Base-by-base conservation (phyloP, 2,888 invertebrate genomes). In the Odontomyia ornata region DNA sequence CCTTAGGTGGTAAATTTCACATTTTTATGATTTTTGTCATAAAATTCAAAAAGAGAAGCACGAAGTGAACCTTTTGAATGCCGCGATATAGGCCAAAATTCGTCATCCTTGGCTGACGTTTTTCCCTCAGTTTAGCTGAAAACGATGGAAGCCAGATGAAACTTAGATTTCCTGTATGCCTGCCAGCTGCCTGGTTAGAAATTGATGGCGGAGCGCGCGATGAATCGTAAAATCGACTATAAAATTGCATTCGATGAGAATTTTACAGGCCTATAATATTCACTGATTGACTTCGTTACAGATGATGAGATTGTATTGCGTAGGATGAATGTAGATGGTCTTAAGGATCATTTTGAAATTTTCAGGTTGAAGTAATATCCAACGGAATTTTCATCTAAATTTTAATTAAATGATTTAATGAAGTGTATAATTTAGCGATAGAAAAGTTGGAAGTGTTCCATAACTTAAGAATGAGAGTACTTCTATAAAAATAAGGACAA, bases 161-260 rank as follows among this genome's bases (percentile, higher is more conserved):
- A 69, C 25, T 69, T 25, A 47, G 69, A 47, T 15, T 15, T 46
- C n/a, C 36, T 36, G 3, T 3, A 5, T 36, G 36, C 36, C 9
- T 36, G 36, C 36, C 36, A 36, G 25, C 13, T 60, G 46, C 47
- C 46, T 46, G 69, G 69, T 47, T 69, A 30, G 30, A 69, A 47
- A 18, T 36, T 47, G 69, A 69, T 47, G 69, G 27, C 15, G 46
- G 69, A 7, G 65, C 43, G 43, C 21, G 36, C 23, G 71, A 9
- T 56, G 73, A 73, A 73, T 73, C 73, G 73, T 73, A 73, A 73
- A 73, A 73, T 73, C 57, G 57, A 30, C 73, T 73, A 73, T 73
- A 60, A 73, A 57, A 73, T 73, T 57, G 73, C 60, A 73, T 73
- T 73, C 57, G 73, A 73, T 25, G 73, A 73, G 60, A 18, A 60